Conservation (phyloP, 64 coral and sea anemone species). For the Pachyseris speciosa region DNA sequence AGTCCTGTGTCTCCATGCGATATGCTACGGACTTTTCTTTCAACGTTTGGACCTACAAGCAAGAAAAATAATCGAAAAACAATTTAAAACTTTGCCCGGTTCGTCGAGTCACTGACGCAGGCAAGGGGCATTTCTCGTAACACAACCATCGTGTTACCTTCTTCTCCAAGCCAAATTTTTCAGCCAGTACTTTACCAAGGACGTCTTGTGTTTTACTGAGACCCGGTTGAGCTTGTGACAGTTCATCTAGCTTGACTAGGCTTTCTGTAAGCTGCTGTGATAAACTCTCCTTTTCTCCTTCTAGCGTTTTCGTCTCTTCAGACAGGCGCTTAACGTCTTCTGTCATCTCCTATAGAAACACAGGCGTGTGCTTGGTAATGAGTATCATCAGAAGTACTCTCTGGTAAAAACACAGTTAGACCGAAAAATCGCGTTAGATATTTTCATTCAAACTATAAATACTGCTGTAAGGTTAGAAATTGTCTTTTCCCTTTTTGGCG, state of each 20-base stretch:
- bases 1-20: constrained; percentile 76
- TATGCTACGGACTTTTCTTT: constrained; percentile 81
- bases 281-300: constrained; percentile 81
- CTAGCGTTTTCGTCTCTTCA: constrained; percentile 50
- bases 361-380: too few species aligned
- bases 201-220: background rate
- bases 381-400: too few species aligned
- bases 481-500: too few species aligned
- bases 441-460: too few species aligned
- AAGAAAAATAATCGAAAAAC: background rate
- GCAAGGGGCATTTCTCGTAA: background rate
- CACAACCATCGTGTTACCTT: constrained; percentile 33
- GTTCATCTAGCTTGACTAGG: constrained; percentile 48
- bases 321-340: background rate
- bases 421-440: too few species aligned
- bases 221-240: constrained; percentile 21
- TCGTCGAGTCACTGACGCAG: too few species aligned
- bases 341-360: background rate
- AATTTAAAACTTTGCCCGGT: background rate
- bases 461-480: too few species aligned
- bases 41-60: constrained; percentile 62
- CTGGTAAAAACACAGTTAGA: too few species aligned
- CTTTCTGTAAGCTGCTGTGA: constrained; percentile 57
- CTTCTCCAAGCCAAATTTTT: constrained; percentile 80
- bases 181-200: constrained; percentile 60